These are phyloP conservation scores for Pharmacophagus antenor DNA, from an alignment of 2,888 invertebrate species.

Conservation along the genomic window DNA sequence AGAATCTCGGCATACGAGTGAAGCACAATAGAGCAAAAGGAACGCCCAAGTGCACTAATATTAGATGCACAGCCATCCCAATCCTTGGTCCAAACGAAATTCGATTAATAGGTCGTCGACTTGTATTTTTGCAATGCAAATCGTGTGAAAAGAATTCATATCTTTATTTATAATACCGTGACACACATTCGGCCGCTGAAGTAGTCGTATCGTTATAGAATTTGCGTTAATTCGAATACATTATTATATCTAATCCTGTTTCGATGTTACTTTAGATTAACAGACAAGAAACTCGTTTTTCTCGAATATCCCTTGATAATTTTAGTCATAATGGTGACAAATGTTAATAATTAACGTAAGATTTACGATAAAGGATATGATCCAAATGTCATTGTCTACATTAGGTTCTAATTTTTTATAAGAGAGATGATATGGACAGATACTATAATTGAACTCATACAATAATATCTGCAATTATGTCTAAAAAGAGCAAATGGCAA, in stretches of 20 bases:
- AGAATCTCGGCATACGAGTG: too few species aligned
- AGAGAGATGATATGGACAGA: too few species aligned
- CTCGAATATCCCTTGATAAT: not conserved
- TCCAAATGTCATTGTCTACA: too few species aligned
- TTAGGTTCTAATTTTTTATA: too few species aligned
- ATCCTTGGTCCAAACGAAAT: not conserved
- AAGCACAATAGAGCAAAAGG: conserved; percentile 15
- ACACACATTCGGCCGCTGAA: not conserved
- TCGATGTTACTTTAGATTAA: not conserved
- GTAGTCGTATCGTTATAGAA: not conserved
- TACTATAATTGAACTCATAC: too few species aligned
- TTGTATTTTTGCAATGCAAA: conserved; percentile 15
- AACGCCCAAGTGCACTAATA: conserved; percentile 14
- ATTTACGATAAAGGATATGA: too few species aligned
- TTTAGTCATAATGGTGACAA: not conserved
- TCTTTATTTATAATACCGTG: not conserved
- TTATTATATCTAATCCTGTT: not conserved
- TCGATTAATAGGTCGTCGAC: conserved; percentile 25
- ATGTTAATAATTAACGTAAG: not conserved
- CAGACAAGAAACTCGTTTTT: not conserved
- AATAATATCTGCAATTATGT: too few species aligned
- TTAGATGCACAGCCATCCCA: conserved; percentile 15
- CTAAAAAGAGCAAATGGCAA: too few species aligned
- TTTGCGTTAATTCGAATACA: not conserved
- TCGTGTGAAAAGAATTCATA: conserved; percentile 6